Conservation (phyloP, 2,888 invertebrate species). For the Chrysolina haemoptera region DNA sequence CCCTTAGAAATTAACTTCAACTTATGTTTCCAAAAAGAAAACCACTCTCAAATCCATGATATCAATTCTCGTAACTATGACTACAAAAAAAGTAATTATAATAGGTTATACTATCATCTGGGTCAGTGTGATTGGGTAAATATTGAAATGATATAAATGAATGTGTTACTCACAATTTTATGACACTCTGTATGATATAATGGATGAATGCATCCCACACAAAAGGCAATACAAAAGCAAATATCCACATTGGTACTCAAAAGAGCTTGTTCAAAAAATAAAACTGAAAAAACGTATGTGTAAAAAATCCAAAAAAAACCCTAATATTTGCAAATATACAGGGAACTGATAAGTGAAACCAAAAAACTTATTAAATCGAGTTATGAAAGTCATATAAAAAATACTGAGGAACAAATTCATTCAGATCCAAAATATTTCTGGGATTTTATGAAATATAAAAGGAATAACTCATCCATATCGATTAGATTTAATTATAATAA, state of each 20-base stretch:
- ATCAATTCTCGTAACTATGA: background rate
- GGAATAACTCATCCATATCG: background rate
- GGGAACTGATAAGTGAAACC: background rate
- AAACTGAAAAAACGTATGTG: background rate
- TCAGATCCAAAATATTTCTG: background rate
- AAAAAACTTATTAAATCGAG: background rate
- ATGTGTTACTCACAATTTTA: background rate
- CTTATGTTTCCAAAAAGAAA: background rate
- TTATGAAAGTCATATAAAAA: conserved; percentile 1
- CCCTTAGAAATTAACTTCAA: background rate
- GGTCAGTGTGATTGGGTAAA: background rate
- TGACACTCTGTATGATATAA: background rate
- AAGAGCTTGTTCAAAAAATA: background rate
- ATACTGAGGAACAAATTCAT: background rate
- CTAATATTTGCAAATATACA: background rate
- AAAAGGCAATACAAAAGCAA: background rate
- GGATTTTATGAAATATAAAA: background rate
- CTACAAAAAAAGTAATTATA: background rate
- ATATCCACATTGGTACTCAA: background rate
- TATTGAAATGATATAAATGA: background rate
- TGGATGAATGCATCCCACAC: background rate
- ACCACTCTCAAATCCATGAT: background rate
- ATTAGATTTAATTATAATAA: background rate
- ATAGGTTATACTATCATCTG: background rate
- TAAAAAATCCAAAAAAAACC: background rate